A percentile compares a stretch with the other conserved stretches of the same genome.
phyloP scores from a whole-genome alignment of 2,888 invertebrate genomes.

The Mylabris sibirica region DNA sequence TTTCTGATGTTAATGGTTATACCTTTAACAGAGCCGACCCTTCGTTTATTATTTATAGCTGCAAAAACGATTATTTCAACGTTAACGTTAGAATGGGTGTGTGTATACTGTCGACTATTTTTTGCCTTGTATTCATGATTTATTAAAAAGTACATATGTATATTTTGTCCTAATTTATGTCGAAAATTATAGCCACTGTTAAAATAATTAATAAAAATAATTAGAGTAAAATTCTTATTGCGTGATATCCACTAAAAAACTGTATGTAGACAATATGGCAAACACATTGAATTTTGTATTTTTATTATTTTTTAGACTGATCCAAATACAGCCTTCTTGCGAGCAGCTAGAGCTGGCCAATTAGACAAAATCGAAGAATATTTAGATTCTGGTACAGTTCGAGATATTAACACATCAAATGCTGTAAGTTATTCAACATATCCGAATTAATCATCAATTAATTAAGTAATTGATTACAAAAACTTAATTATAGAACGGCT shows the following conservation, averaged over 20 bases:
- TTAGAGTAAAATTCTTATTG: neutral
- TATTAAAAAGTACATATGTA: neutral
- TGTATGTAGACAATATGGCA: conserved; percentile 30
- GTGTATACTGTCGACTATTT: neutral
- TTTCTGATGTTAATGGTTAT: neutral
- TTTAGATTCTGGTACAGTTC: conserved; percentile 82
- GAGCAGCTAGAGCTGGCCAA: conserved; percentile 97
- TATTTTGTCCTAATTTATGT: neutral
- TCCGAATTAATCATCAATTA: conserved; percentile 32
- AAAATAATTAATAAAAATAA: neutral
- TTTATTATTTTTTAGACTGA: conserved; percentile 77
- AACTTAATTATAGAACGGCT: conserved; percentile 79
- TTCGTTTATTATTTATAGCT: conserved; percentile 2
- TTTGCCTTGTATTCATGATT: neutral
- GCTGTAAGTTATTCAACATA: conserved; percentile 83
- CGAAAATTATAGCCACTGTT: neutral
- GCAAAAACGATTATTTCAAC: neutral
- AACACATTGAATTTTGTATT: conserved; percentile 10
- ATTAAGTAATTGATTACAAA: neutral
- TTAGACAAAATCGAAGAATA: conserved; percentile 94
- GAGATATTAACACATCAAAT: conserved; percentile 98
- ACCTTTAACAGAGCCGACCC: neutral
- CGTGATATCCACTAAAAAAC: neutral
- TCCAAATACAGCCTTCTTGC: conserved; percentile 94
- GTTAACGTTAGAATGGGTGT: neutral